Base-by-base conservation (phyloP, 2,113 vertebrate species). In the Rhombomys opimus region DNA sequence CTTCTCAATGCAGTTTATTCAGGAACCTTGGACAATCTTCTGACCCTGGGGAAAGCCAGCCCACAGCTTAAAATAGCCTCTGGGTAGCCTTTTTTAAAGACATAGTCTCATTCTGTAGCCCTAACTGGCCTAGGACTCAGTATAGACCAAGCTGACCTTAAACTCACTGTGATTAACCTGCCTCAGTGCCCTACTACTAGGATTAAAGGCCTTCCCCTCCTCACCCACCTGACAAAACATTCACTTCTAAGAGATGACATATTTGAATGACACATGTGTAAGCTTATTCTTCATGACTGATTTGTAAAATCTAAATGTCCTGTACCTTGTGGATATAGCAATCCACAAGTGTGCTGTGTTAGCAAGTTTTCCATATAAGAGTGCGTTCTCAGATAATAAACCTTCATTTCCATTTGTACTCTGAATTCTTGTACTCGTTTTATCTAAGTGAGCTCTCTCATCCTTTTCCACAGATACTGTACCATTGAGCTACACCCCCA, bases 251-350 rank as follows among this genome's bases (percentile, higher is more conserved):
- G 15, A 9, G 15, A 0, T 1, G 10, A 67, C 22, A 10, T 41
- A 68, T 57, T 77, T 68, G 75, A 87, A 30, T 76, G 87, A 90
- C 30, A 32, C 15, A 38, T 32, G 2, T 32, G 1, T 57, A 61
- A 82, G 30, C 63, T 85, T 85, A 17, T 59, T 95, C 91, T 90
- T 96, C 50, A 35, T 90, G 80, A 59, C 30, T 14, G 20, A 14
- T 94, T 82, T 76, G 11, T 87, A 63, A 95, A 90, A 89, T 92
- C 30, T 85, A 25, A 93, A 57, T 38, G 25, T 93, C 63, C 1
- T 15, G 3, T 61, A 75, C 25, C 54, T 84, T 95, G 59, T 25
- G 54, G 52, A 89, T 87, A 35, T 61, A 57, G 88, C 82, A 75
- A 57, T 73, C 77, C 22, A 9, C 35, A 23, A 87, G 87, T 59